Conservation (phyloP, 2,797 vertebrate genomes). For the Tympanoctomys barrerae region DNA sequence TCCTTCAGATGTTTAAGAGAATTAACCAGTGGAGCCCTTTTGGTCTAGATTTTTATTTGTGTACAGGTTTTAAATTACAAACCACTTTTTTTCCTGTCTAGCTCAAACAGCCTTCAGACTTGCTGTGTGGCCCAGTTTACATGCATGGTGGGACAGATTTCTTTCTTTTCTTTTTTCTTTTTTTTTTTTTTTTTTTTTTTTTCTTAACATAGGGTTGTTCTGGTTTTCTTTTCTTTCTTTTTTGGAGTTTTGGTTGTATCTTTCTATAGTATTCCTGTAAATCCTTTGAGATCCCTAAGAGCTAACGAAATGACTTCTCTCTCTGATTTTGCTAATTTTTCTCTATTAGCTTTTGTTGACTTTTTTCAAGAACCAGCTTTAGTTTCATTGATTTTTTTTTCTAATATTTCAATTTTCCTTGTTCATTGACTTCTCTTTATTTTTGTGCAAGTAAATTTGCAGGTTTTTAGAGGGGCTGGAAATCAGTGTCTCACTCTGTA, state of each 20-base stretch:
- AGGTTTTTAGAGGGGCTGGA: neutral
- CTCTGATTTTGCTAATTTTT: neutral
- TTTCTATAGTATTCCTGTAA: neutral
- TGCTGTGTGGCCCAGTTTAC: neutral
- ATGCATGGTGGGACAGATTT: neutral
- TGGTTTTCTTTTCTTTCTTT: slow-evolving; percentile 24
- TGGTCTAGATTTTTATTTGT: slow-evolving; percentile 3
- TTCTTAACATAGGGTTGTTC: neutral
- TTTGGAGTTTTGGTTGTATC: neutral
- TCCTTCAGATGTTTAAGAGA: neutral
- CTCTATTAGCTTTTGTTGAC: slow-evolving; percentile 4
- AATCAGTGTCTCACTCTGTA: neutral
- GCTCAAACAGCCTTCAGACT: too few species aligned
- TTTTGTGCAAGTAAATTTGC: neutral
- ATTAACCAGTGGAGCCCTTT: neutral
- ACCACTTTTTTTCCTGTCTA: neutral
- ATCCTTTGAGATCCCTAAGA: neutral
- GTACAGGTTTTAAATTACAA: neutral
- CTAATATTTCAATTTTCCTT: neutral
- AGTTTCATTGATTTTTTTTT: neutral
- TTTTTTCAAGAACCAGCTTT: neutral
- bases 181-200: neutral
- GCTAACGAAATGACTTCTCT: neutral
- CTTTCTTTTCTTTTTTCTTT: neutral
- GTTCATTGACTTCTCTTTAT: neutral